Conservation (phyloP, 1,140 invertebrate species). For the Neodiprion virginianus region DNA sequence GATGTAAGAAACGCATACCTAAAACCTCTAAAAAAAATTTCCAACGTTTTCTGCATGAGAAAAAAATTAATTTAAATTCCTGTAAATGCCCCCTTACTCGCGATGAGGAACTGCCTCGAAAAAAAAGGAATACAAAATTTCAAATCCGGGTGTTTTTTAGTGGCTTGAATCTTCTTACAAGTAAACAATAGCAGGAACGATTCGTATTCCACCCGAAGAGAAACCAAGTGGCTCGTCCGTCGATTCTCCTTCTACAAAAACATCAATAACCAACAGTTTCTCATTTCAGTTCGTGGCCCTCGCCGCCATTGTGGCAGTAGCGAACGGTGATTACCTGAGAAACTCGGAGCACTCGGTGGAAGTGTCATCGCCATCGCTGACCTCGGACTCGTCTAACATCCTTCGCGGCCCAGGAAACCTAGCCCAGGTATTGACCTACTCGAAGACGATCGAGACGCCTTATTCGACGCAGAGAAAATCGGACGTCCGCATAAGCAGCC, state of each 20-base stretch:
- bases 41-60: no score
- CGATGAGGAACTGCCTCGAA: no score
- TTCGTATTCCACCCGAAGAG: no score
- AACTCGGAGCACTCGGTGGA: background rate
- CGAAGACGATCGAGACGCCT: constrained; percentile 50
- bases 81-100: no score
- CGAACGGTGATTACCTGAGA: background rate
- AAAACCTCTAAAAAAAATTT: no score
- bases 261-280: background rate
- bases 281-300: background rate
- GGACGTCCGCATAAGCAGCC: constrained; percentile 53
- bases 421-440: constrained; percentile 47
- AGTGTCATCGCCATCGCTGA: constrained; percentile 32
- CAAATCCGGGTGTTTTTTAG: background rate
- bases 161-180: no score
- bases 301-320: background rate
- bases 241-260: no score
- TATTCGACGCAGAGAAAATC: constrained; percentile 49
- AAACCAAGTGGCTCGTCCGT: no score
- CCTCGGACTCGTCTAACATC: constrained; percentile 44
- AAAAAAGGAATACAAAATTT: no score
- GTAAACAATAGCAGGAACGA: no score
- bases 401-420: constrained; percentile 46
- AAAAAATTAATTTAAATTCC: no score
- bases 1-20: no score